Evolutionary conservation across 2,888 invertebrate species (phyloP).

Genomic region (Eremobia ochroleuca): DNA sequence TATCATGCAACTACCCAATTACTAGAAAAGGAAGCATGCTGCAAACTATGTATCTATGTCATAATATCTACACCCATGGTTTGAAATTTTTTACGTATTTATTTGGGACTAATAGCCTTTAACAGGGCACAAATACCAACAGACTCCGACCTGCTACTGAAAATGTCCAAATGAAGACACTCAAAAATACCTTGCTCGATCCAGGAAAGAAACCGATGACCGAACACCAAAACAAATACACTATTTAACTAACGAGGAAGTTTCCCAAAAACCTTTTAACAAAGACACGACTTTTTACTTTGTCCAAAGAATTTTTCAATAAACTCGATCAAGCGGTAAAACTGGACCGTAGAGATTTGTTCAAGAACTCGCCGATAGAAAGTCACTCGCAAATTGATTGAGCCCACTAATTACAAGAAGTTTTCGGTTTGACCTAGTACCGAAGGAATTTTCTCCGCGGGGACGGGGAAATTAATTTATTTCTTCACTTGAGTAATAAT

Average conservation of each 20-base stretch:
- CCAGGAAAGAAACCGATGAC: not conserved
- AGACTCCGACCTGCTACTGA: not conserved
- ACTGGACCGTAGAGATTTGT: conserved; percentile 70
- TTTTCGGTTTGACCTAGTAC: conserved; percentile 49
- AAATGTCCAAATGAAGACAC: not conserved
- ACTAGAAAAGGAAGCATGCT: no score
- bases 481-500: conserved; percentile 34
- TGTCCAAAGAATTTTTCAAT: conserved; percentile 57
- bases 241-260: not conserved
- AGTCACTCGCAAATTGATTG: conserved; percentile 76
- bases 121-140: not conserved
- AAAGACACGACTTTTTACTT: conserved; percentile 55
- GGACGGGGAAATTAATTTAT: conserved; percentile 26
- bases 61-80: no score
- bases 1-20: no score
- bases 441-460: conserved; percentile 18
- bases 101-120: not conserved
- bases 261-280: conserved; percentile 41
- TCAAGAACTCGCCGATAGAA: conserved; percentile 69
- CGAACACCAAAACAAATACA: not conserved
- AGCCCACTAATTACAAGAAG: conserved; percentile 69
- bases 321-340: conserved; percentile 77
- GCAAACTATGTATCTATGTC: no score
- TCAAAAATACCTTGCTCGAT: not conserved
- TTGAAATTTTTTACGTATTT: no score